A percentile compares a stretch with the other conserved stretches of the same genome.
These are phyloP conservation scores for Microtus oregoni DNA, from an alignment of 2,113 vertebrate genomes.

Conservation along the genomic window DNA sequence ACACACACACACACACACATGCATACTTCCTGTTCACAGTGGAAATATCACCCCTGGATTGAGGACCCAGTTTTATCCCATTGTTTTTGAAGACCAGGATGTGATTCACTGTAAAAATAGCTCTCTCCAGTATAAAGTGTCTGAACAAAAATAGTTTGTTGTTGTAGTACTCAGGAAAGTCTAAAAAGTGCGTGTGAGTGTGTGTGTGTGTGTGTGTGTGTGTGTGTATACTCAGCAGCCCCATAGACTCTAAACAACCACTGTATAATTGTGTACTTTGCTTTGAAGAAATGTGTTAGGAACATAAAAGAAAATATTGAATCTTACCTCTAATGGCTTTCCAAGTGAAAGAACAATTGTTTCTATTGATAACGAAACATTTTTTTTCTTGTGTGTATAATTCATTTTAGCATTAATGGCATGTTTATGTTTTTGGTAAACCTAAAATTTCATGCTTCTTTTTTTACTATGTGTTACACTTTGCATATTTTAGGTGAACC, in stretches of 20 bases:
- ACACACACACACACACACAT: not conserved
- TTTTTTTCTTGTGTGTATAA: not conserved
- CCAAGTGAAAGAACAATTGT: not conserved
- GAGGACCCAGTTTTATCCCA: constrained; percentile 69
- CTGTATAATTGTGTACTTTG: not conserved
- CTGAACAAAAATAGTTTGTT: constrained; percentile 79
- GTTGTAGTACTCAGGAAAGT: constrained; percentile 76
- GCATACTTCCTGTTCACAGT: constrained; percentile 64
- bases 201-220: not conserved
- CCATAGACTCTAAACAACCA: not conserved
- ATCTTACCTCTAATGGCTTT: not conserved
- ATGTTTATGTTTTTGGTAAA: not conserved
- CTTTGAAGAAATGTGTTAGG: not conserved
- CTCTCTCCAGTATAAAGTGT: constrained; percentile 59
- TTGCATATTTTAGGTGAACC: not conserved
- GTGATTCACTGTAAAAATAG: constrained; percentile 81
- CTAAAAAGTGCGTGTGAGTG: constrained; percentile 18
- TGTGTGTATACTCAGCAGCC: not conserved
- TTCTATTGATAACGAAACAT: not conserved
- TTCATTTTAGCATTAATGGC: not conserved
- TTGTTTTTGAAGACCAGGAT: constrained; percentile 78
- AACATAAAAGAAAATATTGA: not conserved
- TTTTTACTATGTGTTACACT: not conserved
- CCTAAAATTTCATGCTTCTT: too few species aligned
- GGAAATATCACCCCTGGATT: constrained; percentile 74